Percentiles rank a stretch among this genome's conserved stretches.
These are phyloP conservation scores for Netelia melanura DNA, from an alignment of 2,888 invertebrate genomes.

Conservation along the genomic window DNA sequence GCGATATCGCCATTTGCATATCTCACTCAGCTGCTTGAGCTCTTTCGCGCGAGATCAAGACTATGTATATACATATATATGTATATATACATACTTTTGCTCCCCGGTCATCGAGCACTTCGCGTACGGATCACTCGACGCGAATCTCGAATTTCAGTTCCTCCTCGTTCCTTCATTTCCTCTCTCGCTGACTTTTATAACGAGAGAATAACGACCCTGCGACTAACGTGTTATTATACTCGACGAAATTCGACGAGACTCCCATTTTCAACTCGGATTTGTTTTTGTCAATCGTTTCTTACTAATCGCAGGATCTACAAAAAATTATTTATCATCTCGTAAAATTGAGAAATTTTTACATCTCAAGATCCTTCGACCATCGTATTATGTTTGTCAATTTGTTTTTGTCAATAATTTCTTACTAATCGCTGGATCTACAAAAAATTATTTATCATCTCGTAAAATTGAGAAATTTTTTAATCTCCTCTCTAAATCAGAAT, in stretches of 20 bases:
- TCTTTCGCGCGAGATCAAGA: not conserved
- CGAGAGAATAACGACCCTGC: not conserved
- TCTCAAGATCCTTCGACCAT: not conserved
- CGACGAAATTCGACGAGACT: no score
- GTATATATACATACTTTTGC: not conserved
- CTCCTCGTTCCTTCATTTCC: conserved; percentile 1
- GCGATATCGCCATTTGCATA: conserved; percentile 61
- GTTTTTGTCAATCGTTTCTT: no score
- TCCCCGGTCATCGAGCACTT: not conserved
- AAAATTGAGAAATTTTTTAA: no score
- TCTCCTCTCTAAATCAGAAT: not conserved
- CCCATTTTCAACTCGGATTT: no score
- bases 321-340: no score
- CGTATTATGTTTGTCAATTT: no score
- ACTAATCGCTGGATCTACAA: no score
- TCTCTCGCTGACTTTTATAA: conserved; percentile 14
- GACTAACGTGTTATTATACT: not conserved
- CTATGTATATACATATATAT: not conserved
- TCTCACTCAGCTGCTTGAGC: conserved; percentile 20
- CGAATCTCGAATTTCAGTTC: conserved; percentile 31
- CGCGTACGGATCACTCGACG: not conserved
- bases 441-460: no score
- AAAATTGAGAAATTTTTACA: no score
- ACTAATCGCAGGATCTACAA: no score
- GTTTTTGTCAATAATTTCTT: no score